Conservation (phyloP, 1,140 invertebrate genomes). For the Antheraea mylitta region DNA sequence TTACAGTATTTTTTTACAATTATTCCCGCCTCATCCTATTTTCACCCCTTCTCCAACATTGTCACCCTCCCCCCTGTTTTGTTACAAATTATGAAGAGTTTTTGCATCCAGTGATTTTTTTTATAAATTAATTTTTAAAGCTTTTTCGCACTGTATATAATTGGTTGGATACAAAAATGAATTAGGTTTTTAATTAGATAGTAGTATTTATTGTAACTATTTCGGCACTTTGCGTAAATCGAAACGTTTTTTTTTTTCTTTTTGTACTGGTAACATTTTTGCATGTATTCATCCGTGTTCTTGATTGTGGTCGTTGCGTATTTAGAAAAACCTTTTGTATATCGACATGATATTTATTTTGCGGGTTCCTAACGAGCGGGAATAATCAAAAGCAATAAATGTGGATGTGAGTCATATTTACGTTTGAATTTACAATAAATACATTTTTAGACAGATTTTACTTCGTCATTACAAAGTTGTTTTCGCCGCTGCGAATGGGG, state of each 20-base stretch:
- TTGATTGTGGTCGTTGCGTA: background rate
- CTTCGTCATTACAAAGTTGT: background rate
- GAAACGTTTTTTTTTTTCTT: background rate
- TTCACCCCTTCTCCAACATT: slow-evolving; percentile 10
- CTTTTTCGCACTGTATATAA: slow-evolving; percentile 12
- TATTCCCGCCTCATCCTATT: no score
- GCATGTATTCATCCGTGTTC: background rate
- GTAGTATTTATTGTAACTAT: background rate
- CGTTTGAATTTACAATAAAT: no score
- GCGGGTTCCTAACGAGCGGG: slow-evolving; percentile 43
- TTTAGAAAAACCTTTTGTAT: background rate
- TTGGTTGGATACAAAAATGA: slow-evolving; percentile 2
- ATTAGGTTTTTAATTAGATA: slow-evolving; percentile 1
- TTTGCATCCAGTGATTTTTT: background rate
- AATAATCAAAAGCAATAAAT: slow-evolving; percentile 63
- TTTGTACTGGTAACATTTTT: no score
- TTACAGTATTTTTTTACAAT: background rate
- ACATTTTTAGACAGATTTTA: slow-evolving; percentile 15
- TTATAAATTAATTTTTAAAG: background rate
- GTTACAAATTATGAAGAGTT: background rate
- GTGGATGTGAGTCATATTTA: slow-evolving; percentile 60
- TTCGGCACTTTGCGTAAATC: background rate
- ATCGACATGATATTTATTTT: background rate
- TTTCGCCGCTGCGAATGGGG: no score
- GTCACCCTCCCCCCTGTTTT: slow-evolving; percentile 8